These are phyloP conservation scores for Hormaphis cornu DNA, from an alignment of 1,140 invertebrate species.

Conservation along the genomic window DNA sequence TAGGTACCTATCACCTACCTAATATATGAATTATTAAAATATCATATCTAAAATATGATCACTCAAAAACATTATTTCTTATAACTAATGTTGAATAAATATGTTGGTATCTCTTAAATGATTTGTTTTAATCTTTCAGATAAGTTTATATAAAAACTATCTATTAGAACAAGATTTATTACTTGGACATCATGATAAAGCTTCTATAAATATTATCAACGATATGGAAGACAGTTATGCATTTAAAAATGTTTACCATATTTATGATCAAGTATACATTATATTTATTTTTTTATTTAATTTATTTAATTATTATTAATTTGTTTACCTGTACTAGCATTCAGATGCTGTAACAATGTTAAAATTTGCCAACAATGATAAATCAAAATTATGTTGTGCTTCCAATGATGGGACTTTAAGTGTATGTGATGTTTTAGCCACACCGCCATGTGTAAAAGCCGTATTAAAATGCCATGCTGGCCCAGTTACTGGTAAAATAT, in stretches of 20 bases:
- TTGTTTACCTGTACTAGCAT: constrained; percentile 51
- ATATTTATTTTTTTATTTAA: background rate
- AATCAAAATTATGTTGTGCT: constrained; percentile 65
- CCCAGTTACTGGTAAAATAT: constrained; percentile 58
- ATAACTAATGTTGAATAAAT: too few relatives aligned
- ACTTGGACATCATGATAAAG: constrained; percentile 42
- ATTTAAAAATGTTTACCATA: constrained; percentile 75
- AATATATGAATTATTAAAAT: too few relatives aligned
- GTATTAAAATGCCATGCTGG: constrained; percentile 64
- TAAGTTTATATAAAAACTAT: constrained; percentile 40
- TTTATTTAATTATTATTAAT: constrained; percentile 1
- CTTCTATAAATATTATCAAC: constrained; percentile 49
- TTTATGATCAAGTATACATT: constrained; percentile 62
- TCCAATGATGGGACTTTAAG: constrained; percentile 71
- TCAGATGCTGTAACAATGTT: constrained; percentile 66
- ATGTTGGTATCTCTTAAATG: too few relatives aligned
- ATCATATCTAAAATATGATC: too few relatives aligned
- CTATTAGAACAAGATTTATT: constrained; percentile 22
- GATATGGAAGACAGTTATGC: constrained; percentile 72
- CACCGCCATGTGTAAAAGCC: constrained; percentile 59
- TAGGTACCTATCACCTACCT: too few relatives aligned
- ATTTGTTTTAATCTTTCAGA: constrained; percentile 35
- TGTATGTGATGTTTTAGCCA: constrained; percentile 65
- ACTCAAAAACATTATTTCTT: too few relatives aligned
- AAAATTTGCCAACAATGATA: constrained; percentile 82